Percentiles rank a stretch among this genome's conserved stretches.
phyloP scores from a whole-genome alignment of 2,797 vertebrate species.

The Botia almorhae region DNA sequence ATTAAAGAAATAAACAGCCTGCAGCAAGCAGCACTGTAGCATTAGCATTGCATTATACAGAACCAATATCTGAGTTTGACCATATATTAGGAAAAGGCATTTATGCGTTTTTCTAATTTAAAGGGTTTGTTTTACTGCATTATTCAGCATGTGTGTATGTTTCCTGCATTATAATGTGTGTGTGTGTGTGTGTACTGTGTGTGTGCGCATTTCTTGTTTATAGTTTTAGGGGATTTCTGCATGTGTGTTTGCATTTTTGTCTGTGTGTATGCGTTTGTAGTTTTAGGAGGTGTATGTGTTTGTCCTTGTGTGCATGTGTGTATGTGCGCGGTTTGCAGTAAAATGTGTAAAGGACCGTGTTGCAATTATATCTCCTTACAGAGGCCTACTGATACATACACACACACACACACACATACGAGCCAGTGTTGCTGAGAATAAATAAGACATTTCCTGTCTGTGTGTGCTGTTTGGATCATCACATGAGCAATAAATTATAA shows the following conservation, averaged over 20 bases:
- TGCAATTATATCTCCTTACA: constrained; percentile 19
- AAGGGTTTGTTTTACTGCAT: neutral
- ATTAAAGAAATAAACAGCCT: neutral
- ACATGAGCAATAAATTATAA: constrained; percentile 56
- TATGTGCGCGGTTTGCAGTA: constrained; percentile 35
- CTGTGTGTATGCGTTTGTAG: constrained; percentile 3
- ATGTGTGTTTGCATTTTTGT: constrained; percentile 1
- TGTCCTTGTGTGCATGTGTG: constrained; percentile 24
- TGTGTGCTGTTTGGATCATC: constrained; percentile 32
- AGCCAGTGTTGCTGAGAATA: constrained; percentile 19
- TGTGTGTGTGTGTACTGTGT: neutral
- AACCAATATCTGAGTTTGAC: constrained; percentile 17
- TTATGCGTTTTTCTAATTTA: constrained; percentile 26
- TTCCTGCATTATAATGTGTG: constrained; percentile 19
- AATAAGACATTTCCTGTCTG: constrained; percentile 36
- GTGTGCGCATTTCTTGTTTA: neutral
- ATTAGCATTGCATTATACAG: constrained; percentile 30
- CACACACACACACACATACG: neutral
- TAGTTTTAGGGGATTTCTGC: neutral
- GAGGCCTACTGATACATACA: constrained; percentile 59
- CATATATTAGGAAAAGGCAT: constrained; percentile 15
- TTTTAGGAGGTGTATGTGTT: constrained; percentile 9
- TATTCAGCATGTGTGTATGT: constrained; percentile 7
- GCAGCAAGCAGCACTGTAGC: constrained; percentile 8
- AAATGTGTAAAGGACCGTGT: constrained; percentile 23